Evolutionary conservation across 2,888 invertebrate species (phyloP).

Genomic region (Pseudococcus viburni): DNA sequence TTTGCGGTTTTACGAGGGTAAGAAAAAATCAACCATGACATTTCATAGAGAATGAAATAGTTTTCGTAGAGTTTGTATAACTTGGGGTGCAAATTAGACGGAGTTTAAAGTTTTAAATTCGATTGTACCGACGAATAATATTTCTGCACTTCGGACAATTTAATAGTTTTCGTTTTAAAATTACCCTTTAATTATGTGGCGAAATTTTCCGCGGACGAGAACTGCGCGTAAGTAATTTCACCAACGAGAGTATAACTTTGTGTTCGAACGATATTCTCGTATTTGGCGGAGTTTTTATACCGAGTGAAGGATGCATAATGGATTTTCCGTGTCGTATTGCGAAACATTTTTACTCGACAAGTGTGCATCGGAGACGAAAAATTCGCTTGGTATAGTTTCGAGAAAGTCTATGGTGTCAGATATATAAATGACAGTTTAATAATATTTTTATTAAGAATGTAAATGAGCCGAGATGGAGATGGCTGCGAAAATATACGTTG

Average conservation of each 20-base stretch:
- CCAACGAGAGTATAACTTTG: neutral
- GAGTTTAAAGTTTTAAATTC: constrained; percentile 18
- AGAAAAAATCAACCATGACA: constrained; percentile 9
- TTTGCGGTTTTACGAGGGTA: constrained; percentile 14
- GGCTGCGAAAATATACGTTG: neutral
- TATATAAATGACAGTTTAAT: constrained; percentile 28
- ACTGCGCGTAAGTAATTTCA: neutral
- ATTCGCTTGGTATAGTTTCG: neutral
- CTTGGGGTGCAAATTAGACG: constrained; percentile 13
- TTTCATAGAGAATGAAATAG: constrained; percentile 26
- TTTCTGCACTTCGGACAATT: constrained; percentile 28
- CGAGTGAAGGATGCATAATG: neutral
- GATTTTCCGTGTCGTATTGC: constrained; percentile 18
- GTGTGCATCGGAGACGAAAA: neutral
- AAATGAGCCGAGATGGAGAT: neutral
- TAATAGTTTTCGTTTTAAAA: constrained; percentile 35
- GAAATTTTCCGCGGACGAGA: neutral
- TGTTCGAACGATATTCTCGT: constrained; percentile 15
- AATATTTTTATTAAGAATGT: constrained; percentile 17
- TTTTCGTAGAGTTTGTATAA: constrained; percentile 1
- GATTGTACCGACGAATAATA: neutral
- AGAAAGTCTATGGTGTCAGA: neutral
- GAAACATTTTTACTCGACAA: neutral
- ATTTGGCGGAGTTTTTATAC: neutral
- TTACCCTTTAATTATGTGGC: constrained; percentile 31